A percentile compares a stretch with the other conserved stretches of the same genome.
phyloP scores from a whole-genome alignment of 1,140 invertebrate genomes.

The Zaprionus tsacasi region DNA sequence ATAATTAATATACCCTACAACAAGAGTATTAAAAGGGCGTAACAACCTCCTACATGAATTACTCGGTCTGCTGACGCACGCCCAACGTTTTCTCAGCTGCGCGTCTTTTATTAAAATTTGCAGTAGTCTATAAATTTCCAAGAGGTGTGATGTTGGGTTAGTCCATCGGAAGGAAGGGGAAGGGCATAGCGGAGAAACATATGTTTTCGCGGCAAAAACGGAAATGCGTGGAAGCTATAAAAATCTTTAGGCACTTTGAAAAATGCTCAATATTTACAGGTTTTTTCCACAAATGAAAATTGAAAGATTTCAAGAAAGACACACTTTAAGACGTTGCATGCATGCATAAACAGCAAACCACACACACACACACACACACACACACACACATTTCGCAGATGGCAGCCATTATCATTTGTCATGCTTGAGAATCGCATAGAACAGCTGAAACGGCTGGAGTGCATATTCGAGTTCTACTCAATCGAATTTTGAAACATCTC shows the following conservation, averaged over 20 bases:
- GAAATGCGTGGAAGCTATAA: conserved; percentile 6
- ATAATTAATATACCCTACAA: no score
- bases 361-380: conserved; percentile 1
- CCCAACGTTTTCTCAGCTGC: neutral
- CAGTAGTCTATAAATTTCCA: conserved; percentile 78
- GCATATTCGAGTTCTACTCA: conserved; percentile 44
- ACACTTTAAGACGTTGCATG: neutral
- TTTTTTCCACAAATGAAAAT: neutral
- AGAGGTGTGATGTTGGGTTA: conserved; percentile 51
- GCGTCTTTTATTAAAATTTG: conserved; percentile 70
- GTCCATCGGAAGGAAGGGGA: neutral
- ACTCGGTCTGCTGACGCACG: no score
- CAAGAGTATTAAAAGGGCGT: no score
- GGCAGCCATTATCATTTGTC: conserved; percentile 52
- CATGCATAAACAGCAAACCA: neutral
- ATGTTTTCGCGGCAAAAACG: neutral
- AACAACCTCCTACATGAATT: neutral
- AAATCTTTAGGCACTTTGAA: neutral
- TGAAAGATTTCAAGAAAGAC: neutral
- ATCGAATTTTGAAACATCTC: conserved; percentile 50
- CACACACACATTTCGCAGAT: conserved; percentile 21
- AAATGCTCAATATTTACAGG: neutral
- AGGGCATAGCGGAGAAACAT: conserved; percentile 8
- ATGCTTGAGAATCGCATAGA: conserved; percentile 45
- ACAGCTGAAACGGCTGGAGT: conserved; percentile 17